Base-by-base conservation (phyloP, 2,888 invertebrate genomes). In the Polymixis lichenea region DNA sequence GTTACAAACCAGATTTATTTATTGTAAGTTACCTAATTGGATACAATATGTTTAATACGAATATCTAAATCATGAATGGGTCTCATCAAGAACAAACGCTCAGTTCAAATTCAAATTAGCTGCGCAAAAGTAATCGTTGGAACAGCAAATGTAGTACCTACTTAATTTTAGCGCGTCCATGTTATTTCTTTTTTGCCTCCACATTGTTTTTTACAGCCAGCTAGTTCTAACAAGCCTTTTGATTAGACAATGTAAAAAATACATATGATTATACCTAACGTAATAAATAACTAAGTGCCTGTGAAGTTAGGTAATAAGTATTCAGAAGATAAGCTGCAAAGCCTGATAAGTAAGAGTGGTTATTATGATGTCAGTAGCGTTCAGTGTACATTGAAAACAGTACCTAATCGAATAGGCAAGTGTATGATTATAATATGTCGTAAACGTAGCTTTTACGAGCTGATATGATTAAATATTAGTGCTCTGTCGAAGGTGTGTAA, bases 151-250 rank as follows among this genome's bases (percentile, higher is more conserved):
- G 32, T 49, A 58, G n/a, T 53, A 76, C 28, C 28, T 77, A 61
- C 19, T 19, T 53, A 43, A 28, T 67, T 75, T 28, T 58, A 51
- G 19, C 43, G 22, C 22, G 32, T 28, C 22, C 22, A 72, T 72
- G 55, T 72, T 55, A 77, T 80, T 38, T 71, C 4, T 73, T 76
- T 77, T 80, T 80, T 53, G 69, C 25, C 25, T n/a, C 6, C 15
- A 38, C 49, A 19, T 61, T 55, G 25, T 69, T 68, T 71, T 55
- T 72, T 3, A 19, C 15, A 38, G n/a, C n/a, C 53, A 28, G 51
- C 8, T 71, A 51, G 17, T 25, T 78, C 4, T 51, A 43, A 68
- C 55, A 79, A 80, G 46, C 17, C 11, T 55, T 60, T 61, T 55
- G 56, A 53, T 60, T 38, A n/a, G 22, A 28, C 15, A n/a, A 46